Base-by-base conservation (phyloP, 2,888 invertebrate species). In the Brachyopa scutellaris region DNA sequence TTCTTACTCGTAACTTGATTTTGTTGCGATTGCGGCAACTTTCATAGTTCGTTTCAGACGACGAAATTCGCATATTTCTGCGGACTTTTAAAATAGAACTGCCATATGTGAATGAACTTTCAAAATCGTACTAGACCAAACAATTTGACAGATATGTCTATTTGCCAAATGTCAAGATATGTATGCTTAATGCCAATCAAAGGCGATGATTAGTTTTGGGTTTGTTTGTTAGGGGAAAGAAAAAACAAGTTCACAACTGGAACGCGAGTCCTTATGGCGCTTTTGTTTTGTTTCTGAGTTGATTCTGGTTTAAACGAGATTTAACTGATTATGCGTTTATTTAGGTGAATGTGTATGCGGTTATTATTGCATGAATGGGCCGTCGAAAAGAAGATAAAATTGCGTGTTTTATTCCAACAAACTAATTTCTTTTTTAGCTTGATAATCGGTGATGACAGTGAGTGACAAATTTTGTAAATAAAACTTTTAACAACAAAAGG, bases 151-250 rank as follows among this genome's bases (percentile, higher is more conserved):
- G 31, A 8, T 36, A 33, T n/a, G n/a, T n/a, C n/a, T n/a, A n/a
- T n/a, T 42, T 61, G 45, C 61, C 79, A 79, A 73, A 74, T 59
- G 69, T 76, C 69, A 76, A 74, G 74, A 80, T 76, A 69, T n/a
- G n/a, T n/a, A n/a, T 69, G 23, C 67, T 79, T 62, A 69, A 49
- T 69, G 74, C 47, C 80, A 80, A 42, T 74, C 79, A 74, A 64
- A 31, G 59, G 73, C 59, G 36, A 51, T 40, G 57, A 66, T 59
- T 26, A 62, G 55, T 66, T 64, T 15, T 49, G 36, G 55, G 57
- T 64, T 15, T 49, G 36, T 26, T 26, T 38, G 31, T 61, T n/a
- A n/a, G n/a, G n/a, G n/a, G n/a, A n/a, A 1, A 26, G 11, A 15
- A 31, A 36, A 74, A 80, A 80, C 69, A 76, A 74, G 74, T 80